Evolutionary conservation across 2,797 vertebrate genomes (phyloP).

Genomic region (Serranus cabrilla): DNA sequence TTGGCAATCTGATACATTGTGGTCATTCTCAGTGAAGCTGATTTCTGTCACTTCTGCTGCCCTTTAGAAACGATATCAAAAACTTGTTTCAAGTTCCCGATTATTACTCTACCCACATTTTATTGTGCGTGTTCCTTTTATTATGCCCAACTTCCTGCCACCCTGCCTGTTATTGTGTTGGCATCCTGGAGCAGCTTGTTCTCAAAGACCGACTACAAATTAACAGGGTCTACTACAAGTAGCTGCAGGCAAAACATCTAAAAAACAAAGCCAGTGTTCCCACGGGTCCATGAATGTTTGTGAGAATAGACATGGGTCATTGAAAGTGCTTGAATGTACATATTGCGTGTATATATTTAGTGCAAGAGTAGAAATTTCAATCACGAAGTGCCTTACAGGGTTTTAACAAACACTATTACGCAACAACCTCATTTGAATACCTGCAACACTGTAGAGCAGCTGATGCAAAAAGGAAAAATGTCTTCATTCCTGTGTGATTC

Average conservation of each 20-base stretch:
- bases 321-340: too few relatives aligned
- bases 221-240: neutral
- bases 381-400: too few relatives aligned
- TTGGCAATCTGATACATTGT: too few relatives aligned
- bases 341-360: too few relatives aligned
- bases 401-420: neutral
- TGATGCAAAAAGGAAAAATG: neutral
- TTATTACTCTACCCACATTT: conserved; percentile 1
- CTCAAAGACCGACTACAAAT: conserved; percentile 10
- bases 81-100: neutral
- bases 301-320: too few relatives aligned
- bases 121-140: conserved; percentile 43
- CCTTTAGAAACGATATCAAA: conserved; percentile 12
- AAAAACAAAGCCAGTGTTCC: too few relatives aligned
- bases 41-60: neutral
- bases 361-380: too few relatives aligned
- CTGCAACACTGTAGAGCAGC: neutral
- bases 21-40: too few relatives aligned
- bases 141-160: conserved; percentile 42
- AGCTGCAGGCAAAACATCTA: neutral
- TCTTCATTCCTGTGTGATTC: neutral
- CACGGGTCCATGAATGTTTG: too few relatives aligned
- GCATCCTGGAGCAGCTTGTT: conserved; percentile 39
- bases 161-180: conserved; percentile 54
- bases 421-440: neutral